Conservation (phyloP, 2,888 invertebrate genomes). For the Cephonodes hylas region DNA sequence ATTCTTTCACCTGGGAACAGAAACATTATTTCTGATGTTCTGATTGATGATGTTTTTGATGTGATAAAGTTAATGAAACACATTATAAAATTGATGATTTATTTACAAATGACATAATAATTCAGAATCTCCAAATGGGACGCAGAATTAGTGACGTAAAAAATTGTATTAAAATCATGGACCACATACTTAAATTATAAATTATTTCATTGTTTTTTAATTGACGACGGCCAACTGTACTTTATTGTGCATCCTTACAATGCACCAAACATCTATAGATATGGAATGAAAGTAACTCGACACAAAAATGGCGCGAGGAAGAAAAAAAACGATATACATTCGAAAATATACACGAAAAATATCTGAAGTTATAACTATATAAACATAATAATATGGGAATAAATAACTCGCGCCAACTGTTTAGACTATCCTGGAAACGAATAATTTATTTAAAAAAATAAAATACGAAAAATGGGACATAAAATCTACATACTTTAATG, state of each 20-base stretch:
- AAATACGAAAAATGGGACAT: not conserved
- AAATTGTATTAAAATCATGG: conserved; percentile 11
- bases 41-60: too few species aligned
- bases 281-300: conserved; percentile 2
- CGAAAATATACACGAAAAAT: not conserved
- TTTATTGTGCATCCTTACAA: not conserved
- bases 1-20: too few species aligned
- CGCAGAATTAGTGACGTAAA: conserved; percentile 22
- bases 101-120: conserved; percentile 50
- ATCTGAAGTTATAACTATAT: not conserved
- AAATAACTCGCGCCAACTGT: not conserved
- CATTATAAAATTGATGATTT: conserved; percentile 43
- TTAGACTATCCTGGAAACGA: not conserved
- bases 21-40: too few species aligned
- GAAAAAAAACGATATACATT: not conserved
- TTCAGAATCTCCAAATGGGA: conserved; percentile 26
- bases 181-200: not conserved
- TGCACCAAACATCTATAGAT: not conserved
- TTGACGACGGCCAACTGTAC: conserved; percentile 1
- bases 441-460: not conserved
- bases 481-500: not conserved
- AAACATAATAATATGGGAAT: not conserved
- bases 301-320: not conserved
- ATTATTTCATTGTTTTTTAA: conserved; percentile 2
- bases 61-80: not conserved